These are phyloP conservation scores for Euura saliciscinereae DNA, from an alignment of 1,140 invertebrate species.

Conservation along the genomic window DNA sequence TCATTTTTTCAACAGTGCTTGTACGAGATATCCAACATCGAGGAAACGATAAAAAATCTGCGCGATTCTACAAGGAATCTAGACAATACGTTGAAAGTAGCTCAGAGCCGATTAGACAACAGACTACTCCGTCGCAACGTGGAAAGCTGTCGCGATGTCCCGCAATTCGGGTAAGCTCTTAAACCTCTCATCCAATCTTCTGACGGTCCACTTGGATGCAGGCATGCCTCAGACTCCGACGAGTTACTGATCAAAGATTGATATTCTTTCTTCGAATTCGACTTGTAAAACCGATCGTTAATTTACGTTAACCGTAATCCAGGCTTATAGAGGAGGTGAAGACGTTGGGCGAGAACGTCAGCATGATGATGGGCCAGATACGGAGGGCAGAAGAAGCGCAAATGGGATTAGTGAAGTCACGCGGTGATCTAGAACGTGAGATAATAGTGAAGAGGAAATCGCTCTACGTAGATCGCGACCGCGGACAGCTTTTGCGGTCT, in stretches of 20 bases:
- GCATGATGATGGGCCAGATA: constrained; percentile 65
- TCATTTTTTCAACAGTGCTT: constrained; percentile 56
- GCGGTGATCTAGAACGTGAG: constrained; percentile 71
- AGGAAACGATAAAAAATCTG: constrained; percentile 69
- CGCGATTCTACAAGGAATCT: constrained; percentile 67
- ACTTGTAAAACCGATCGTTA: neutral
- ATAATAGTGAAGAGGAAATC: constrained; percentile 75
- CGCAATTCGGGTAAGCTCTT: constrained; percentile 65
- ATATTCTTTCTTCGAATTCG: too few relatives aligned
- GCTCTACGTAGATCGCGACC: constrained; percentile 71
- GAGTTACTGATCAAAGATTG: too few relatives aligned
- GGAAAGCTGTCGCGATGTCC: constrained; percentile 73
- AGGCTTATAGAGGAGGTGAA: constrained; percentile 77
- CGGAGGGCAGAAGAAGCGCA: constrained; percentile 66
- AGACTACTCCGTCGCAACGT: constrained; percentile 68
- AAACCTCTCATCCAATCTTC: too few relatives aligned
- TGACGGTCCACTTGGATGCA: too few relatives aligned
- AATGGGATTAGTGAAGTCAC: constrained; percentile 63
- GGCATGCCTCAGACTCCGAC: too few relatives aligned
- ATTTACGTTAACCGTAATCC: constrained; percentile 21
- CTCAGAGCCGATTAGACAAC: constrained; percentile 78
- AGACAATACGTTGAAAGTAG: constrained; percentile 76
- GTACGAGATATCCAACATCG: constrained; percentile 71
- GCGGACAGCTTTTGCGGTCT: constrained; percentile 67
- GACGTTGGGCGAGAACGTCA: constrained; percentile 68